Evolutionary conservation across 64 coral and sea anemone genomes (phyloP), one percentile per base, ranked within the genome.

Genomic region (Montipora cactus): DNA sequence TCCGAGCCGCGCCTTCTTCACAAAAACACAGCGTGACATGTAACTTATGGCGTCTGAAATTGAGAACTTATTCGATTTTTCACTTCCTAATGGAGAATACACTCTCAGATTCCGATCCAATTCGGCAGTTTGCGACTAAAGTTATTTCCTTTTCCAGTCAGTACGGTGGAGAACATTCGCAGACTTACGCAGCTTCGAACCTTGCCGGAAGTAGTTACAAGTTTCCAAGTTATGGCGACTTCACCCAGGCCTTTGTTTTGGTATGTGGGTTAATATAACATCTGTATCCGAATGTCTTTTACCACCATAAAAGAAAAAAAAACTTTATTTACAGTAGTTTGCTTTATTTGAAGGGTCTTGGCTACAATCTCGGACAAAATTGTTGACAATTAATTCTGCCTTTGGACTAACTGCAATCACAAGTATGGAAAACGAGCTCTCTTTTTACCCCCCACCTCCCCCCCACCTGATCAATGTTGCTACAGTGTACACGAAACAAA

Each of bases 201-300:
- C 59, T 99, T 3, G 94, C 76, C 9, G 98, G 98, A 47, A 76
- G 90, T 10, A 66, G 21, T 4, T 59, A 83, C 72, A 99, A 93
- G 90, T 99, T 73, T 83, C 98, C 98, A 6, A 81, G 23, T 55
- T 99, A 99, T 78, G 98, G 98, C 8, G 98, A 99, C 72, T 96
- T 96, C 52, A 93, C 91, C n/a, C 88, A 94, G 55, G 71, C 98
- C 4, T 96, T 99, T 81, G 98, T 99, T 67, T 83, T 99, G 90
- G 98, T 57, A 57, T 57, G 53, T 99, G 55, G 78, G 92, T 37
- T 37, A 37, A 37, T 37, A 37, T 37, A 37, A 37, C 37, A 37
- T 37, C 37, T 37, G 37, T 37, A 37, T 37, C 37, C 37, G 37
- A 37, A 37, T 37, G 37, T 37, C 37, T 37, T 37, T 37, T 37